These are phyloP conservation scores for Echiichthys vipera DNA, from an alignment of 2,797 vertebrate genomes.

Conservation along the genomic window DNA sequence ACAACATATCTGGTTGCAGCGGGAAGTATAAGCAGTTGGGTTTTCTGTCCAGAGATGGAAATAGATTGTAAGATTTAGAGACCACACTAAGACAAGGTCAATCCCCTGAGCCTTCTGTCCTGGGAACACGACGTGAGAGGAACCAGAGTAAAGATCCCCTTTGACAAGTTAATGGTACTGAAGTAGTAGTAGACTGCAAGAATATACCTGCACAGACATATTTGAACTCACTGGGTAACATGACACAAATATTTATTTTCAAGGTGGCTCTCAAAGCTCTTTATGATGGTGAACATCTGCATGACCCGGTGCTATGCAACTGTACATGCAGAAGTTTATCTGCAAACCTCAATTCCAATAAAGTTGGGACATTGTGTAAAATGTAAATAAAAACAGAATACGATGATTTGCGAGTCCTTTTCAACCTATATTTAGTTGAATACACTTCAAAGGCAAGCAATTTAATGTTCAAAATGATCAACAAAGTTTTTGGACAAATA, in stretches of 20 bases:
- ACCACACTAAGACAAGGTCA: conserved; percentile 50
- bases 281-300: neutral
- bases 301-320: neutral
- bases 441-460: too few relatives aligned
- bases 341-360: too few relatives aligned
- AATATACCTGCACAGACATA: neutral
- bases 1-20: conserved; percentile 74
- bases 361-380: too few relatives aligned
- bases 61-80: conserved; percentile 61
- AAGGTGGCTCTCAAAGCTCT: conserved; percentile 1
- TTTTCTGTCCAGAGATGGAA: conserved; percentile 62
- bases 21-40: conserved; percentile 66
- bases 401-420: too few relatives aligned
- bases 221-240: neutral
- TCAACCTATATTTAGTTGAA: too few relatives aligned
- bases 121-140: conserved; percentile 36
- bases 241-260: neutral
- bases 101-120: conserved; percentile 33
- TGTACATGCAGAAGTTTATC: neutral
- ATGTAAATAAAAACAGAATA: too few relatives aligned
- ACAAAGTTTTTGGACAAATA: too few relatives aligned
- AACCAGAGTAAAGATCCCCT: conserved; percentile 36
- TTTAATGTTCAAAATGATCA: too few relatives aligned
- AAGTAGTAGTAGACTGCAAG: conserved; percentile 8
- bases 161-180: conserved; percentile 32